phyloP scores from a whole-genome alignment of 2,797 vertebrate species.

The Euthynnus affinis region DNA sequence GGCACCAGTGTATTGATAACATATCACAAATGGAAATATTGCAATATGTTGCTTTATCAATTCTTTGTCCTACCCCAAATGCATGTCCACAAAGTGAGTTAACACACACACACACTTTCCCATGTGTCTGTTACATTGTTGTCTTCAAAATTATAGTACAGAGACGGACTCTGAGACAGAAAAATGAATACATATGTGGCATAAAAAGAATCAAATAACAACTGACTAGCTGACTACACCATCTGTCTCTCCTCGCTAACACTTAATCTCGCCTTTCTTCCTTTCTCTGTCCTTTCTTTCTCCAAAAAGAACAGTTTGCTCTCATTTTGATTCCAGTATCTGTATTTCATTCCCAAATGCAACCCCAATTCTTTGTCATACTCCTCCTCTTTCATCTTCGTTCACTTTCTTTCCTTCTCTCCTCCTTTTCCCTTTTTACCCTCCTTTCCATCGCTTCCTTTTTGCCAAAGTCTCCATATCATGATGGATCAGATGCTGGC shows the following conservation, averaged over 20 bases:
- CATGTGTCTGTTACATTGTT: neutral
- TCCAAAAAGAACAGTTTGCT: slow-evolving; percentile 15
- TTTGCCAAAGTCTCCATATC: slow-evolving; percentile 31
- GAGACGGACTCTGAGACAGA: neutral
- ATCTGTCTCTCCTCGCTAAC: slow-evolving; percentile 2
- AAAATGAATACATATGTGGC: slow-evolving; percentile 8
- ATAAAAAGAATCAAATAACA: slow-evolving; percentile 10
- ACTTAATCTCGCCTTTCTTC: slow-evolving; percentile 1
- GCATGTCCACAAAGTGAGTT: neutral
- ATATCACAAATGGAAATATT: too few species aligned
- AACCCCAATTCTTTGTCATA: slow-evolving; percentile 11
- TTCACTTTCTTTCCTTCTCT: neutral
- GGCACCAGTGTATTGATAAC: too few species aligned
- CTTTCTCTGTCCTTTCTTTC: neutral
- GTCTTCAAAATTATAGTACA: neutral
- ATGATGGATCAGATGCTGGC: slow-evolving; percentile 20
- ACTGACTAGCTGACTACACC: slow-evolving; percentile 6
- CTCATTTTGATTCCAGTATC: slow-evolving; percentile 31
- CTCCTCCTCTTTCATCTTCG: neutral
- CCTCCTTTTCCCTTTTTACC: neutral
- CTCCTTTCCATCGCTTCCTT: neutral
- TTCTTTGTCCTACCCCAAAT: neutral
- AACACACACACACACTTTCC: slow-evolving; percentile 6
- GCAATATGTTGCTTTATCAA: too few species aligned
- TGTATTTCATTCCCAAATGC: slow-evolving; percentile 25